Evolutionary conservation across 1,140 invertebrate species (phyloP).

Genomic region (Fopius arisanus): DNA sequence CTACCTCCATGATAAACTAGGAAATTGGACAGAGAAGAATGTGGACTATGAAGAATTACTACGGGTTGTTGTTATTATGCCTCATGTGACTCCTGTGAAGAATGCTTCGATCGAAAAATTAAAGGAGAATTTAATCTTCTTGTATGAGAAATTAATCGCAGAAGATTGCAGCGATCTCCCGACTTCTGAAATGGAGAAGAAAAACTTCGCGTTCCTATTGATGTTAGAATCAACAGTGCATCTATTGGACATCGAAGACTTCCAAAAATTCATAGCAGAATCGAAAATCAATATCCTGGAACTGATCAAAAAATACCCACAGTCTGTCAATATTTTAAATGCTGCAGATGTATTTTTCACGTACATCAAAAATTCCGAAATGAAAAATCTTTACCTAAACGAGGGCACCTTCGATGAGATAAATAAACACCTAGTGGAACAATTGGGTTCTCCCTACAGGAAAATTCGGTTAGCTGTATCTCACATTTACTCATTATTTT

Average conservation of each 20-base stretch:
- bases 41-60: slow-evolving; percentile 42
- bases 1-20: slow-evolving; percentile 40
- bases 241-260: slow-evolving; percentile 60
- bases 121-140: slow-evolving; percentile 32
- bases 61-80: slow-evolving; percentile 50
- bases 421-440: slow-evolving; percentile 35
- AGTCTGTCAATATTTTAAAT: slow-evolving; percentile 48
- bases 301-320: slow-evolving; percentile 39
- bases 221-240: slow-evolving; percentile 69
- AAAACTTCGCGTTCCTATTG: slow-evolving; percentile 53
- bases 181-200: slow-evolving; percentile 22
- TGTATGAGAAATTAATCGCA: slow-evolving; percentile 43
- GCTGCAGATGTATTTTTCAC: slow-evolving; percentile 49
- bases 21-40: slow-evolving; percentile 35
- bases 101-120: slow-evolving; percentile 39
- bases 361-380: slow-evolving; percentile 38
- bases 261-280: slow-evolving; percentile 54
- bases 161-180: background rate
- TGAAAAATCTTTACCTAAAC: slow-evolving; percentile 41
- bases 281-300: slow-evolving; percentile 47
- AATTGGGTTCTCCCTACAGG: slow-evolving; percentile 57
- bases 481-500: slow-evolving; percentile 78
- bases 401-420: slow-evolving; percentile 43
- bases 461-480: slow-evolving; percentile 73
- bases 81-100: slow-evolving; percentile 48